phyloP scores from a whole-genome alignment of 2,113 vertebrate genomes.

The Cercocebus atys region DNA sequence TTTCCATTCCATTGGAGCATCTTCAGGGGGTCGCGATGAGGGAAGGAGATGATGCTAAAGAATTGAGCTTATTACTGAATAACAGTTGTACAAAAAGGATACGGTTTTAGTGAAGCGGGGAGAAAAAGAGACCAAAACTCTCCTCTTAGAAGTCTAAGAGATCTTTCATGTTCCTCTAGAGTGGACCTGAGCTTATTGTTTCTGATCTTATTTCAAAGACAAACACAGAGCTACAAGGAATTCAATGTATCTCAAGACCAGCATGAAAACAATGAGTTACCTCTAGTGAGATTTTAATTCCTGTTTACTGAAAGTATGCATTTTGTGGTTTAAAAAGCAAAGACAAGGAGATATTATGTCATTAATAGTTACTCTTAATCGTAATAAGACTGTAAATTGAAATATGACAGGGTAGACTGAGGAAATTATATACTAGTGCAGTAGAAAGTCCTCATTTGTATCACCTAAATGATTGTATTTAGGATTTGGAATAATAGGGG shows the following conservation, averaged over 20 bases:
- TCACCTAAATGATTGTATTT: not conserved
- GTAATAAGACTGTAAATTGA: not conserved
- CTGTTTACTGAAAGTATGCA: not conserved
- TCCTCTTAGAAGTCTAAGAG: not conserved
- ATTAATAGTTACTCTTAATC: not conserved
- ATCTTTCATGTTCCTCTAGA: not conserved
- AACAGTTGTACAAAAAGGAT: not conserved
- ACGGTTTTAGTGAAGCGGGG: not conserved
- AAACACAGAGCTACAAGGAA: not conserved
- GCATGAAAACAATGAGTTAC: not conserved
- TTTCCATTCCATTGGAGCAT: not conserved
- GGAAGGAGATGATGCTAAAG: not conserved
- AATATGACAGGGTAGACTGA: not conserved
- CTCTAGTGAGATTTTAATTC: not conserved
- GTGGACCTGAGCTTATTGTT: not conserved
- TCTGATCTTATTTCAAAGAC: slow-evolving; percentile 46
- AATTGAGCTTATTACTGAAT: not conserved
- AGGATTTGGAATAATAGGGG: slow-evolving; percentile 1
- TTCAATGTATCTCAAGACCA: not conserved
- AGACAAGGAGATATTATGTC: not conserved
- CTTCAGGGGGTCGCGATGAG: not conserved
- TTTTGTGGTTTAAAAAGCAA: slow-evolving; percentile 9
- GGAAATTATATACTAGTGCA: not conserved
- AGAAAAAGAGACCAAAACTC: not conserved
- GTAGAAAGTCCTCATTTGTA: not conserved